Evolutionary conservation across 2,797 vertebrate genomes (phyloP).

Genomic region (Gephyroberyx darwinii): DNA sequence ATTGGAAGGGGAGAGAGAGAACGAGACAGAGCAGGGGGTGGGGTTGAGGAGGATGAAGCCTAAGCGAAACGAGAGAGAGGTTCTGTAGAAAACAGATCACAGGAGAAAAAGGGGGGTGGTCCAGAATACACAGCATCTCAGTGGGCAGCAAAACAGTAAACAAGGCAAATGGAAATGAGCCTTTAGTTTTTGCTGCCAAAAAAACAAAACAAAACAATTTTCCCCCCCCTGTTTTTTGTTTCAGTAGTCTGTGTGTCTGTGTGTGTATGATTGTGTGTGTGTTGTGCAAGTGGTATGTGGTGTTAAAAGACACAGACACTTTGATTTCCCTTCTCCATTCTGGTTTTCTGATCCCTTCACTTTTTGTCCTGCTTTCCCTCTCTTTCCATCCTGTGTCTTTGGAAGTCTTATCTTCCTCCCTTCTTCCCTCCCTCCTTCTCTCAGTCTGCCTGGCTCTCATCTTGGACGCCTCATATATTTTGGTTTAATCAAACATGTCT

Average conservation of each 20-base stretch:
- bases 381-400: constrained; percentile 13
- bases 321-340: constrained; percentile 31
- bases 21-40: neutral
- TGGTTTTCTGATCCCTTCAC: constrained; percentile 21
- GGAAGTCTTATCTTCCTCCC: constrained; percentile 41
- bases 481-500: constrained; percentile 76
- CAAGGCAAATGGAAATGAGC: constrained; percentile 30
- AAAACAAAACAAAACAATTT: constrained; percentile 14
- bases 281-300: neutral
- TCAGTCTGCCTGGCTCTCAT: constrained; percentile 61
- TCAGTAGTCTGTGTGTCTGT: constrained; percentile 5
- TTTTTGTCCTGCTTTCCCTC: constrained; percentile 6
- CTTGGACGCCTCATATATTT: constrained; percentile 64
- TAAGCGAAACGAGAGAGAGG: constrained; percentile 23
- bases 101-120: constrained; percentile 15
- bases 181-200: constrained; percentile 33
- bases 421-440: constrained; percentile 18
- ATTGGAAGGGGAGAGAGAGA: neutral
- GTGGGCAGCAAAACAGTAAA: constrained; percentile 30
- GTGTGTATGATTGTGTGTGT: constrained; percentile 10
- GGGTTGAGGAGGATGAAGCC: constrained; percentile 13
- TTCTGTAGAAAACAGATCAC: constrained; percentile 27
- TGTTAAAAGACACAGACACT: constrained; percentile 17
- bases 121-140: constrained; percentile 32
- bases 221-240: constrained; percentile 26